Base-by-base conservation (phyloP, 2,113 vertebrate species). In the Grallaria varia region DNA sequence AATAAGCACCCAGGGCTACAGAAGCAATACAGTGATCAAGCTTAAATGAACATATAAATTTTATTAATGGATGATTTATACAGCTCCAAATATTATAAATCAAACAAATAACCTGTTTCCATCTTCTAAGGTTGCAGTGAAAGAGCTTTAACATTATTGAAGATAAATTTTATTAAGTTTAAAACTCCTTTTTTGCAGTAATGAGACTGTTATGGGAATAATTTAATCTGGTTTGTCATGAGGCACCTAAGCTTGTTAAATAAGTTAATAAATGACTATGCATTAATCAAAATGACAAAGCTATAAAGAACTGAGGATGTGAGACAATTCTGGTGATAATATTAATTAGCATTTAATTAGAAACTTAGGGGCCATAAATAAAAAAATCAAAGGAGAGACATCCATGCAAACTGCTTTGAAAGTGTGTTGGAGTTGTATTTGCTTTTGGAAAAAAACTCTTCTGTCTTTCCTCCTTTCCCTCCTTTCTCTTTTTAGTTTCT, bases 271-370 rank as follows among this genome's bases (percentile, higher is more conserved):
- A 98, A 98, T 98, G 97, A 97, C 96, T 96, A 93, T 93, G 85
- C 97, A 98, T 99, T 98, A 98, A 99, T 99, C 98, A 98, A 98
- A 98, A 90, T 98, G 98, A 97, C 97, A 98, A 98, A 98, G 93
- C 93, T 97, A 97, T 97, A 96, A 98, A 97, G 89, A 97, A 87
- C 94, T 97, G 96, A 96, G 97, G 95, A 97, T 96, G 90, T 94
- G 89, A 98, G 97, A 98, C 94, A 97, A 97, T 96, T 97, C 96
- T 98, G 91, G 97, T 97, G 97, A 97, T 98, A 98, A 97, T 98
- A 98, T 98, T 98, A 98, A 98, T 99, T 98, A 98, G 97, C 97
- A 98, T 99, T 99, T 99, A 98, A 99, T 98, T 98, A 98, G 98
- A 98, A 98, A 98, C 94, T 95, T 98, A 96, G 95, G 89, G 95